A percentile compares a stretch with the other conserved stretches of the same genome.
Evolutionary conservation across 2,888 invertebrate species (phyloP).

Genomic region (Drosophila seclusa): DNA sequence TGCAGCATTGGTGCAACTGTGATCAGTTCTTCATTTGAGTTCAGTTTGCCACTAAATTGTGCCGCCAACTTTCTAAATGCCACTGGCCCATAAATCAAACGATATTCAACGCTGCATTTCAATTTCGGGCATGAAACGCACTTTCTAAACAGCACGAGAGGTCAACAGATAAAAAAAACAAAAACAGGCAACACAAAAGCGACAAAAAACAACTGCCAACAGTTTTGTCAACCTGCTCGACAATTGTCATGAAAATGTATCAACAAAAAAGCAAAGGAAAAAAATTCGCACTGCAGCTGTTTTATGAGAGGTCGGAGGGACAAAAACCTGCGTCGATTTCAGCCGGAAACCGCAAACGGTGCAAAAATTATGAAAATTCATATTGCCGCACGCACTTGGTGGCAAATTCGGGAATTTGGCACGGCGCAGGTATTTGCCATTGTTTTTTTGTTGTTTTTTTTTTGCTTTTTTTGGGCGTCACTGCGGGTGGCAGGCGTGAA

Average conservation of each 20-base stretch:
- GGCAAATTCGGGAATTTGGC: constrained; percentile 46
- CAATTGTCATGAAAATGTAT: constrained; percentile 60
- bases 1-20: constrained; percentile 26
- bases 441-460: not conserved
- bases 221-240: constrained; percentile 28
- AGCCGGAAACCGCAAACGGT: constrained; percentile 65
- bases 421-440: constrained; percentile 54
- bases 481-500: constrained; percentile 66
- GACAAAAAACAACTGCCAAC: constrained; percentile 19
- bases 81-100: constrained; percentile 63
- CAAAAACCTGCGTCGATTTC: constrained; percentile 31
- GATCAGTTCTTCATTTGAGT: constrained; percentile 13
- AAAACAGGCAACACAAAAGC: constrained; percentile 17
- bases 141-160: constrained; percentile 71
- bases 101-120: constrained; percentile 30
- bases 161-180: constrained; percentile 22
- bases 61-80: constrained; percentile 52
- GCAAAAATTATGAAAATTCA: constrained; percentile 81
- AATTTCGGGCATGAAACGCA: constrained; percentile 71
- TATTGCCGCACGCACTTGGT: constrained; percentile 75
- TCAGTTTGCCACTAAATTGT: constrained; percentile 33
- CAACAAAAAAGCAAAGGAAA: constrained; percentile 21
- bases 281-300: constrained; percentile 56
- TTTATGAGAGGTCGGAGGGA: constrained; percentile 58
- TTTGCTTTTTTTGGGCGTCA: constrained; percentile 22